phyloP scores from a whole-genome alignment of 1,140 invertebrate species.

The Nylanderia fulva region DNA sequence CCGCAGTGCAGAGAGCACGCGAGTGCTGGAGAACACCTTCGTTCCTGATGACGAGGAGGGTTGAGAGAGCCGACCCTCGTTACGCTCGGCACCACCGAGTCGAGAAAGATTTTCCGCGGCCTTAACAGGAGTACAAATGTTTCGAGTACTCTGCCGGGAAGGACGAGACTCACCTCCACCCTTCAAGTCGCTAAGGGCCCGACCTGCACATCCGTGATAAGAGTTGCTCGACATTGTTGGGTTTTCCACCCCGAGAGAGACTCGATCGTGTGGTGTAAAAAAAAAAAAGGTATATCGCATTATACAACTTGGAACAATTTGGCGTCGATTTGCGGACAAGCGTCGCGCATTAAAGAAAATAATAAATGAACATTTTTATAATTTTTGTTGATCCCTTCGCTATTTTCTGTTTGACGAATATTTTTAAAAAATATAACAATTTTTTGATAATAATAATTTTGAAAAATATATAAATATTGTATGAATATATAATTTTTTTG shows the following conservation, averaged over 20 bases:
- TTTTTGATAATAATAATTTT: too few species aligned
- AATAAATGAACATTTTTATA: slow-evolving; percentile 41
- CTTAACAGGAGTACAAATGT: slow-evolving; percentile 55
- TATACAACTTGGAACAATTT: not conserved
- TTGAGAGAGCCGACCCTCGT: slow-evolving; percentile 39
- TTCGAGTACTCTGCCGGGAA: slow-evolving; percentile 38
- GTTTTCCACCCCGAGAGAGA: slow-evolving; percentile 22
- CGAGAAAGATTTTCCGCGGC: slow-evolving; percentile 37
- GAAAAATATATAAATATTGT: not conserved
- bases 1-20: not conserved
- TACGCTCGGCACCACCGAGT: slow-evolving; percentile 34
- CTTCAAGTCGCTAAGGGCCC: slow-evolving; percentile 31
- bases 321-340: not conserved
- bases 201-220: not conserved
- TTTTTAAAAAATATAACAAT: not conserved
- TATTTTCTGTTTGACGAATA: not conserved
- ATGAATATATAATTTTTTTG: not conserved
- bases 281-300: not conserved
- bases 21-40: slow-evolving; percentile 12
- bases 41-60: slow-evolving; percentile 27
- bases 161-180: slow-evolving; percentile 21
- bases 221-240: slow-evolving; percentile 46
- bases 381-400: slow-evolving; percentile 23
- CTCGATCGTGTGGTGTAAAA: not conserved
- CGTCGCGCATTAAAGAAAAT: not conserved